Evolutionary conservation across 2,888 invertebrate genomes (phyloP), one percentile per base, ranked within the genome.

Genomic region (Pseudeuparius sepicola): DNA sequence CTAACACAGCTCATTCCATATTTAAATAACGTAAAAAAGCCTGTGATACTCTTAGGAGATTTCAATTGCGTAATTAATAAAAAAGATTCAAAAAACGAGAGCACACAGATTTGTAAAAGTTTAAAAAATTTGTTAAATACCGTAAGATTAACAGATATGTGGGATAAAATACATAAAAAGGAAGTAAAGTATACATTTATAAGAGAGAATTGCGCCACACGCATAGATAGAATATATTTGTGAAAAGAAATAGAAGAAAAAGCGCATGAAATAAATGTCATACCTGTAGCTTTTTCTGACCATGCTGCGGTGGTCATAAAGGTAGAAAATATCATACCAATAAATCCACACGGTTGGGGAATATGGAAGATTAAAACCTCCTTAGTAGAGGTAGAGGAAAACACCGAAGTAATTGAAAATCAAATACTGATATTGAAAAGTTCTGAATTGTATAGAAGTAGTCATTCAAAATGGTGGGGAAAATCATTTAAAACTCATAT

Each of bases 131-230:
- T 24, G 12, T 10, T 24, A 5, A 10, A 24, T 11, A 24, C 5
- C 12, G 10, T 24, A 5, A 9, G n/a, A 6, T 5, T 24, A 24
- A 9, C 12, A 5, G 25, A 24, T 24, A 9, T 9, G 5, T 24
- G 25, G 25, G 25, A 24, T 6, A 6, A 24, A 4, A 24, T 24
- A 11, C 25, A 24, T 9, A 24, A 24, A 24, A 24, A 24, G 10
- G 5, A 24, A 6, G 25, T 24, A 5, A 12, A 24, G 12, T 24
- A 11, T 24, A 24, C 25, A 9, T 24, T 24, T 9, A 4, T 24
- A 5, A 4, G n/a, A 5, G 12, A 24, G 5, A 24, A 24, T 24
- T 6, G 10, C n/a, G 25, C 25, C 25, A 24, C 25, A 4, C 25
- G 25, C 9, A 9, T 4, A 9, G 5, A 24, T 24, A 24, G 10